A percentile compares a stretch with the other conserved stretches of the same genome.
These are phyloP conservation scores for Lypha dubia DNA, from an alignment of 2,888 invertebrate genomes.

Conservation along the genomic window DNA sequence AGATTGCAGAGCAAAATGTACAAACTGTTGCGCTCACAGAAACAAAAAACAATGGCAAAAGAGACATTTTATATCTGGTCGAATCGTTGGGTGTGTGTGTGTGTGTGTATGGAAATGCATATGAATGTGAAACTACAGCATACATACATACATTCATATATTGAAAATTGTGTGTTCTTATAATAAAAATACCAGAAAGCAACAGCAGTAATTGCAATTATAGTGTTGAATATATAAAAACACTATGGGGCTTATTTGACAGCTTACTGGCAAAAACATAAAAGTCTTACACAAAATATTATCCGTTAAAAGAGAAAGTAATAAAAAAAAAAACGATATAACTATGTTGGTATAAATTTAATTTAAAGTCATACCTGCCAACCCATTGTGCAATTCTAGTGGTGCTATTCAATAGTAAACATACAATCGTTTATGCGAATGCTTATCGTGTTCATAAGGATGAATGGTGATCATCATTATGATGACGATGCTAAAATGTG, in stretches of 20 bases:
- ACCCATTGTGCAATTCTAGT: slow-evolving; percentile 29
- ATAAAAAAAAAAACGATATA: too few relatives aligned
- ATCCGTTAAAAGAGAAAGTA: too few relatives aligned
- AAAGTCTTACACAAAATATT: too few relatives aligned
- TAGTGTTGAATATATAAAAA: slow-evolving; percentile 37
- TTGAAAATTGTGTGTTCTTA: not conserved
- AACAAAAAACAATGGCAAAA: slow-evolving; percentile 63
- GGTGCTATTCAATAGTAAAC: slow-evolving; percentile 22
- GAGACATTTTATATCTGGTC: slow-evolving; percentile 48
- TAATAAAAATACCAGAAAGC: slow-evolving; percentile 45
- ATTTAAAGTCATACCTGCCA: too few relatives aligned
- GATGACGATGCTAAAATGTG: slow-evolving; percentile 51
- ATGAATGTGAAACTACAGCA: slow-evolving; percentile 1
- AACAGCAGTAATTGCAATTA: slow-evolving; percentile 66
- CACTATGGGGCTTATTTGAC: slow-evolving; percentile 28
- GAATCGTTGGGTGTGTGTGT: not conserved
- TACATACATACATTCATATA: slow-evolving; percentile 27
- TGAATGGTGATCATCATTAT: slow-evolving; percentile 57
- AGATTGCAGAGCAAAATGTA: slow-evolving; percentile 65
- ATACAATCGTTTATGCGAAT: slow-evolving; percentile 15
- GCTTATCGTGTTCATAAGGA: slow-evolving; percentile 47
- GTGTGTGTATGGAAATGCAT: not conserved
- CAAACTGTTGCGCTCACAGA: slow-evolving; percentile 47
- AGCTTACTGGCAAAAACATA: too few relatives aligned
- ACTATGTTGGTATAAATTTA: too few relatives aligned